Evolutionary conservation across 1,140 invertebrate species (phyloP).

Genomic region (Orussus abietinus): DNA sequence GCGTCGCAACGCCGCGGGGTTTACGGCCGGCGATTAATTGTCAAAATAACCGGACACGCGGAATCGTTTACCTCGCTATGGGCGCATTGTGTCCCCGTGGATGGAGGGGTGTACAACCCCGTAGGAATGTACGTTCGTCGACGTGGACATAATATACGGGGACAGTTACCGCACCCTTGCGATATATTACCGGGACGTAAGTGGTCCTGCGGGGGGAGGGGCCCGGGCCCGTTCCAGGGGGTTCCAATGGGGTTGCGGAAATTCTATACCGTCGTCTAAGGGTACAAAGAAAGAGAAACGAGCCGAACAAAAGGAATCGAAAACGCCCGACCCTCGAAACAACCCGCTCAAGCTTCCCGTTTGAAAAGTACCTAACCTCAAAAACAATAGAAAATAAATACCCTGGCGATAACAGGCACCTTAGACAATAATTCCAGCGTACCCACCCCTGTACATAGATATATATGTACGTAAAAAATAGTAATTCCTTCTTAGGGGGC

Average conservation of each 20-base stretch:
- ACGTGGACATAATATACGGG: slow-evolving; percentile 44
- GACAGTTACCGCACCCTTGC: slow-evolving; percentile 37
- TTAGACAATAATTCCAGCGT: too few relatives aligned
- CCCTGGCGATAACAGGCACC: too few relatives aligned
- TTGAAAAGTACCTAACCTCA: too few relatives aligned
- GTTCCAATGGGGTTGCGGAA: too few relatives aligned
- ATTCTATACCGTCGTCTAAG: not conserved
- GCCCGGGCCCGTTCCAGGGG: too few relatives aligned
- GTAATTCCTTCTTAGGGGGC: too few relatives aligned
- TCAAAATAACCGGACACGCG: slow-evolving; percentile 45
- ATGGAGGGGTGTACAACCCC: too few relatives aligned
- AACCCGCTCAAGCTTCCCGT: too few relatives aligned
- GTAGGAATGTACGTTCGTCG: slow-evolving; percentile 37
- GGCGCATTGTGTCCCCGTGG: slow-evolving; percentile 34
- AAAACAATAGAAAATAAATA: too few relatives aligned
- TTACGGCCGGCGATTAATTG: slow-evolving; percentile 38
- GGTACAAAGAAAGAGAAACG: not conserved
- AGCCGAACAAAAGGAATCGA: slow-evolving; percentile 3
- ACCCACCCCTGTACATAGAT: too few relatives aligned
- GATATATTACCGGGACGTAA: slow-evolving; percentile 9
- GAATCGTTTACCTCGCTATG: slow-evolving; percentile 43
- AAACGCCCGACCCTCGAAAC: too few relatives aligned
- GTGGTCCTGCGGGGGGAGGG: slow-evolving; percentile 6
- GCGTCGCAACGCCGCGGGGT: slow-evolving; percentile 12
- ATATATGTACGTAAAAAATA: too few relatives aligned